Conservation (phyloP, 2,113 vertebrate species). For the Aepyceros melampus region DNA sequence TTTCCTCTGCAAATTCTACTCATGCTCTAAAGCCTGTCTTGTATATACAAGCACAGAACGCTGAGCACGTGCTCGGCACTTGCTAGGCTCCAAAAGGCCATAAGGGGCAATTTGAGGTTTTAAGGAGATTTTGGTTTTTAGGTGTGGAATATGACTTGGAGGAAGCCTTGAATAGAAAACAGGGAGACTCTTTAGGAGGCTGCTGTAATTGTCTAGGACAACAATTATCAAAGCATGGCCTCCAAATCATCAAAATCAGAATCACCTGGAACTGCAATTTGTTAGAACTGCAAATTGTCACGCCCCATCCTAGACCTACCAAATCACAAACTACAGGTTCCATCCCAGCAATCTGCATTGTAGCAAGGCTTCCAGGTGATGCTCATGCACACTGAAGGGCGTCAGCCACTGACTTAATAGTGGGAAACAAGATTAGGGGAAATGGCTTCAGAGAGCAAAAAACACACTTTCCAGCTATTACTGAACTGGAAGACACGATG, state of each 20-base stretch:
- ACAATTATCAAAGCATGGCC: not conserved
- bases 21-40: not conserved
- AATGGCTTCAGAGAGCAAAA: not conserved
- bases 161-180: not conserved
- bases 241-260: not conserved
- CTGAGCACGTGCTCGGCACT: not conserved
- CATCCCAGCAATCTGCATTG: not conserved
- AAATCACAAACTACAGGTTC: not conserved
- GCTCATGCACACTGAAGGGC: fast-evolving
- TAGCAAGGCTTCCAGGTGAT: not conserved
- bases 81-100: not conserved
- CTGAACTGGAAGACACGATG: not conserved
- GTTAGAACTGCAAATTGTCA: not conserved
- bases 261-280: not conserved
- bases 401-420: not conserved
- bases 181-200: not conserved
- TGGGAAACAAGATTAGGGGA: not conserved
- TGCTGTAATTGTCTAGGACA: not conserved
- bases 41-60: not conserved
- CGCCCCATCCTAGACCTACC: not conserved
- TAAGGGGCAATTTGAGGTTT: not conserved
- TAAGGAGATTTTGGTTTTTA: constrained; percentile 30
- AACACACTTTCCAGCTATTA: not conserved
- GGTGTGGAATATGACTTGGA: not conserved
- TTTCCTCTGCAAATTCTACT: not conserved